Evolutionary conservation across 2,888 invertebrate species (phyloP).

Genomic region (Macropis europaea): DNA sequence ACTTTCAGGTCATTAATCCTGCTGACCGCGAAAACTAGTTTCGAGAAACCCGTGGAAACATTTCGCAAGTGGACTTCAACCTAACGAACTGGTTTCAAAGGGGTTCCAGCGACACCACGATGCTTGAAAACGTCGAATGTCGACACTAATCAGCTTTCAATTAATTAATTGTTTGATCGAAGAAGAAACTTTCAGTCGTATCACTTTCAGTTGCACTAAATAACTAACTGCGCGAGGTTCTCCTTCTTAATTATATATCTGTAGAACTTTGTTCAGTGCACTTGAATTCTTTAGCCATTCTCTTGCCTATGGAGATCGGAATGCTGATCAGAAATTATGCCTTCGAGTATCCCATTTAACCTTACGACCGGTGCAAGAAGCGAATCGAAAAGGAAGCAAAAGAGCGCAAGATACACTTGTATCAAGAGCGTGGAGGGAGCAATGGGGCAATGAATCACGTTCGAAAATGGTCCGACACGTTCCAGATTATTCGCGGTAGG

Average conservation of each 20-base stretch:
- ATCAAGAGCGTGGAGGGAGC: not conserved
- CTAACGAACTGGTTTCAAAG: not conserved
- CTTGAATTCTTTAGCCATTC: too few relatives aligned
- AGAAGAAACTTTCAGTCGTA: too few relatives aligned
- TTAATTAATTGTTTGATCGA: too few relatives aligned
- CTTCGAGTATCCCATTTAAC: not conserved
- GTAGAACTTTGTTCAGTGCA: too few relatives aligned
- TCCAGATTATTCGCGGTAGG: conserved; percentile 26
- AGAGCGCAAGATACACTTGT: conserved; percentile 11
- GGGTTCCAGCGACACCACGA: not conserved
- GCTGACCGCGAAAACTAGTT: conserved; percentile 48
- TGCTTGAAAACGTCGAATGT: conserved; percentile 7
- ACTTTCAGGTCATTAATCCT: conserved; percentile 43
- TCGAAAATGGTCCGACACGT: conserved; percentile 26
- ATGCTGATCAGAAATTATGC: too few relatives aligned
- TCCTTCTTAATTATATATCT: too few relatives aligned
- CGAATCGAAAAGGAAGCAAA: conserved; percentile 11
- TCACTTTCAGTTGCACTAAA: too few relatives aligned
- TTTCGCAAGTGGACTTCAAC: conserved; percentile 31
- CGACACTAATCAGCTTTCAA: not conserved
- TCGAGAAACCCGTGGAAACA: conserved; percentile 35
- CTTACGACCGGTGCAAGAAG: not conserved
- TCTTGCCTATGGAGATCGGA: too few relatives aligned
- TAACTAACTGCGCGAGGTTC: too few relatives aligned
- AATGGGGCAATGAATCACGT: conserved; percentile 33